Evolutionary conservation across 2,888 invertebrate genomes (phyloP), one percentile per base, ranked within the genome.

Genomic region (Noctua pronuba): DNA sequence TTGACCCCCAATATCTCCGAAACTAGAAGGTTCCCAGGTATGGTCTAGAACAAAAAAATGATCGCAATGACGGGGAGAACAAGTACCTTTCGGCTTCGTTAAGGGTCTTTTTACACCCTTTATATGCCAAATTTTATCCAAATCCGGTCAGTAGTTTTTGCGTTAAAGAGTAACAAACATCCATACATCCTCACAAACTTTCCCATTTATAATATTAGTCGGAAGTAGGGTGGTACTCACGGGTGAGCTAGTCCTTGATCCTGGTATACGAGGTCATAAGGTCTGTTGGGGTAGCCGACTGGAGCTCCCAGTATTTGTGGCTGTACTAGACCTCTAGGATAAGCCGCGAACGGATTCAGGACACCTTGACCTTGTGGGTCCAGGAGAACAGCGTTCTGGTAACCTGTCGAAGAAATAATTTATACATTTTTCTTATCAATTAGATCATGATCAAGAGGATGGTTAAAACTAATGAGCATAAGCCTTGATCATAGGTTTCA

Each of bases 351-450:
- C 0, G 93, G 94, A 7, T 93, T 90, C 28, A 92, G 87, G 10
- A 92, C 87, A 0, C 90, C 89, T 76, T 95, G 95, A 2, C 94
- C 93, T 4, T 94, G 91, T 0, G 94, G 94, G 79, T 95, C 93
- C 2, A 96, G 80, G 8, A 95, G 91, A 5, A 95, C 88, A 0
- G 94, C 90, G 80, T 94, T 95, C 78, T 96, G 96, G 88, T 93
- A 96, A 24, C 96, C 96, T 94, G 90, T 4, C 1, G 18, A 52
- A 41, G 16, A 35, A 41, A 24, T 28, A 1, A 28, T 58, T 28
- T 58, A 13, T n/a, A 7, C n/a, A n/a, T 7, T 58, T 28, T 58
- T 28, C 6, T 28, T 16, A 58, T 7, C 2, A 58, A 16, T 55
- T 13, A n/a, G 28, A 28, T 55, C 6, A 16, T n/a, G 16, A 58